Evolutionary conservation across 2,888 invertebrate species (phyloP).

Genomic region (Dinocampus coccinellae): DNA sequence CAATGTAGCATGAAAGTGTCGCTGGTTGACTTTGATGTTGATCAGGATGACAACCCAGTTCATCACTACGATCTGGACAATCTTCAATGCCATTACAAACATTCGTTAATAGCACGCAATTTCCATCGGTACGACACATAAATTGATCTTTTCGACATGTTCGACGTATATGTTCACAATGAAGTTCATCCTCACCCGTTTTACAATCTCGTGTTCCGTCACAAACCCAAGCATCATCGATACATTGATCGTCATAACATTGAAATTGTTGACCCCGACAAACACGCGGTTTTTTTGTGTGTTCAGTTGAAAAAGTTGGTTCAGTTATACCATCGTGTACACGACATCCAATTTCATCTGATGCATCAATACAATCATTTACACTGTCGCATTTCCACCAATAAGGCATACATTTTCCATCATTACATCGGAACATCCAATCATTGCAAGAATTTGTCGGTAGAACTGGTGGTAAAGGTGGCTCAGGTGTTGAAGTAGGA

Average conservation of each 20-base stretch:
- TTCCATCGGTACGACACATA: conserved; percentile 75
- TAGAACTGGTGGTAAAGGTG: conserved; percentile 49
- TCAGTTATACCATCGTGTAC: conserved; percentile 48
- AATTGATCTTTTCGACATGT: conserved; percentile 71
- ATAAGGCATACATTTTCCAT: conserved; percentile 79
- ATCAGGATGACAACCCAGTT: conserved; percentile 67
- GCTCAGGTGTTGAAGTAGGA: conserved; percentile 71
- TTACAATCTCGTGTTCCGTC: conserved; percentile 75
- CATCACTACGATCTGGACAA: conserved; percentile 74
- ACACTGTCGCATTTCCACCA: conserved; percentile 87
- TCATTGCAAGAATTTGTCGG: conserved; percentile 74
- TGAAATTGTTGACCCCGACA: conserved; percentile 74
- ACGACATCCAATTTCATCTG: conserved; percentile 79
- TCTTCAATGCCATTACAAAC: conserved; percentile 72
- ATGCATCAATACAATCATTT: conserved; percentile 81
- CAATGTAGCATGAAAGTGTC: conserved; percentile 70
- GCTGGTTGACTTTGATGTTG: conserved; percentile 61
- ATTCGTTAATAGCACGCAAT: conserved; percentile 72
- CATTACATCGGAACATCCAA: conserved; percentile 84
- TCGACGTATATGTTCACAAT: conserved; percentile 66
- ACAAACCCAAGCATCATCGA: conserved; percentile 75
- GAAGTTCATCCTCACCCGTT: conserved; percentile 75
- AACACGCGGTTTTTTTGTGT: conserved; percentile 53
- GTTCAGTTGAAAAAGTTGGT: conserved; percentile 46
- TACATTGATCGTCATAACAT: conserved; percentile 73